Evolutionary conservation across 2,888 invertebrate species (phyloP).

Genomic region (Leptinotarsa peninsularis): DNA sequence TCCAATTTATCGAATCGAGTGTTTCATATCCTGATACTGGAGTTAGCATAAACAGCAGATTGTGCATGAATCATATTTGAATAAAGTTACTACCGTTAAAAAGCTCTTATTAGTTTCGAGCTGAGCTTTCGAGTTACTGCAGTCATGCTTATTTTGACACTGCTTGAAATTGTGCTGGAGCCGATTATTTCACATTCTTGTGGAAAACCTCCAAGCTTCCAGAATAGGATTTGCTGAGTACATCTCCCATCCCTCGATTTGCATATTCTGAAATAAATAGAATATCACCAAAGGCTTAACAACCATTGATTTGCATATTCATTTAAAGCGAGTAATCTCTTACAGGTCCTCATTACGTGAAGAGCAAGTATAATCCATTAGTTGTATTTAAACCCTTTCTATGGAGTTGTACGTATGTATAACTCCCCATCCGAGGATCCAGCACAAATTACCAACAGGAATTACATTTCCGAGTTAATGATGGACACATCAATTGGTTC

Average conservation of each 20-base stretch:
- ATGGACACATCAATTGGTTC: conserved; percentile 11
- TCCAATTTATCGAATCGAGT: no score
- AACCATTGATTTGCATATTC: neutral
- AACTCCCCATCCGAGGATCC: neutral
- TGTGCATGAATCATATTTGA: no score
- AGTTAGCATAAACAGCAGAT: no score
- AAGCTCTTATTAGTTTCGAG: no score
- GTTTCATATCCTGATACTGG: no score
- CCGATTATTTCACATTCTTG: no score
- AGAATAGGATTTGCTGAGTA: neutral
- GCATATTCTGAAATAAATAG: neutral
- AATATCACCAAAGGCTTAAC: neutral
- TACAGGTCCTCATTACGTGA: neutral
- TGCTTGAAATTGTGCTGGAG: no score
- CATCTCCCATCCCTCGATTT: neutral
- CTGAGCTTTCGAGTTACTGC: no score
- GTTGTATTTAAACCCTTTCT: neutral
- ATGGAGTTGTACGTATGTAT: neutral
- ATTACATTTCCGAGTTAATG: neutral
- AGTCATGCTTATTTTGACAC: no score
- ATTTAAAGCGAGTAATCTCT: neutral
- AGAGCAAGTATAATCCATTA: neutral
- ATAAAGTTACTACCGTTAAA: no score
- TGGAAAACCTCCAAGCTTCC: no score
- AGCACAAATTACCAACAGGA: neutral